Evolutionary conservation across 1,140 invertebrate genomes (phyloP), one percentile per base, ranked within the genome.

Genomic region (Camponotus pennsylvanicus): DNA sequence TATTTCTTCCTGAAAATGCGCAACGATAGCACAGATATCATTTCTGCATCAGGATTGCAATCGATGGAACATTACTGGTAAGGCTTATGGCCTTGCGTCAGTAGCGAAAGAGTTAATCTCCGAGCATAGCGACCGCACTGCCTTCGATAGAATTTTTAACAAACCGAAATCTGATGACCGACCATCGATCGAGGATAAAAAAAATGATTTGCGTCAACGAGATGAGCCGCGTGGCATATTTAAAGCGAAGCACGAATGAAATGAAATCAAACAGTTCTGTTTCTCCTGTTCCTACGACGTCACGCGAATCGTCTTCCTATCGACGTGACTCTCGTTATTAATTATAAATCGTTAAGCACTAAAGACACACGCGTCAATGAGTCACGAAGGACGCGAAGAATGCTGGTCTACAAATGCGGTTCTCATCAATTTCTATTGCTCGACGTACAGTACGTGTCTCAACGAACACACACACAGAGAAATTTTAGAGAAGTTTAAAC

Each of bases 61-160:
- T 6, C 52, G 11, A 4, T 71, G 37, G 37, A n/a, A 40, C 27
- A 34, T 75, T 37, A 61, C 37, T 27, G 55, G 45, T n/a, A 42
- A 57, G 40, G 21, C 6, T 18, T 27, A 6, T 32, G 32, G 61
- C 52, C 45, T 71, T n/a, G n/a, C 57, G 63, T 3, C 55, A 45
- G 18, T 83, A 73, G 79, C 79, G 79, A 75, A 83, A 83, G 79
- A 83, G 79, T 83, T 83, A 73, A 73, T 61, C 40, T 73, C 69
- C 69, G 55, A 83, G 69, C 55, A 83, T 83, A 83, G 79, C 69
- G 55, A 83, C 55, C 79, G 79, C 79, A 83, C 69, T 83, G 79
- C 79, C 79, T 73, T 83, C 55, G 69, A 83, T 83, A 61, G 55
- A 83, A 61, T 75, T 73, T 83, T 73, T 75, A 59, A 83, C 79